phyloP scores from a whole-genome alignment of 2,888 invertebrate species.

The Thecocarcelia acutangulata region DNA sequence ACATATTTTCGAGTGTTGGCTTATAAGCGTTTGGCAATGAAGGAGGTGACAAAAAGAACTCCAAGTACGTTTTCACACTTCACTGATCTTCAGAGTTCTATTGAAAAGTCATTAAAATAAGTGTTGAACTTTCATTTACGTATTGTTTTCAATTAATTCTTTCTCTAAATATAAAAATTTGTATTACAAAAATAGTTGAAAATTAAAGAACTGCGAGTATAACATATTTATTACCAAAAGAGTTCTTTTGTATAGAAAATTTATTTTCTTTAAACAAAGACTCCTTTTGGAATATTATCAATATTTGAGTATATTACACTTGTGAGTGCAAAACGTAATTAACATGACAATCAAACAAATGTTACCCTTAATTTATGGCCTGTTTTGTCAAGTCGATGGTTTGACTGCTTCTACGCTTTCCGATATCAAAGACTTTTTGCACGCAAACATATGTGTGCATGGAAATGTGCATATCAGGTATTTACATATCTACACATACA shows the following conservation, averaged over 20 bases:
- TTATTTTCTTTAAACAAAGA: neutral
- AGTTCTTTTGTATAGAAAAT: neutral
- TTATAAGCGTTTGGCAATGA: neutral
- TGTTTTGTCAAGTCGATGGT: conserved; percentile 45
- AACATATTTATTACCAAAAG: no score
- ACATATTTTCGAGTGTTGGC: conserved; percentile 46
- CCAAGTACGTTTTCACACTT: conserved; percentile 32
- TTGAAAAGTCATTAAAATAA: neutral
- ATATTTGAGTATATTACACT: conserved; percentile 64
- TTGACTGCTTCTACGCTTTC: no score
- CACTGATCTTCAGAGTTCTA: conserved; percentile 23
- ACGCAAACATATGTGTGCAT: no score
- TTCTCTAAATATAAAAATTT: neutral
- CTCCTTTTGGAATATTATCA: conserved; percentile 28
- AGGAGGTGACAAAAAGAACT: conserved; percentile 28
- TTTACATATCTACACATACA: no score
- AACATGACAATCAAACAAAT: conserved; percentile 77
- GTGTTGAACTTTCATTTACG: neutral
- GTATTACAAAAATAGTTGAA: no score
- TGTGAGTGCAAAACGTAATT: conserved; percentile 75
- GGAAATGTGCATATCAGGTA: no score
- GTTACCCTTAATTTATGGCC: conserved; percentile 64
- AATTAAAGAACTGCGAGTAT: no score
- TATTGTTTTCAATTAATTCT: neutral
- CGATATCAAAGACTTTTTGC: no score